These are phyloP conservation scores for Pseudomugil tenellus DNA, from an alignment of 2,797 vertebrate genomes.

Conservation along the genomic window DNA sequence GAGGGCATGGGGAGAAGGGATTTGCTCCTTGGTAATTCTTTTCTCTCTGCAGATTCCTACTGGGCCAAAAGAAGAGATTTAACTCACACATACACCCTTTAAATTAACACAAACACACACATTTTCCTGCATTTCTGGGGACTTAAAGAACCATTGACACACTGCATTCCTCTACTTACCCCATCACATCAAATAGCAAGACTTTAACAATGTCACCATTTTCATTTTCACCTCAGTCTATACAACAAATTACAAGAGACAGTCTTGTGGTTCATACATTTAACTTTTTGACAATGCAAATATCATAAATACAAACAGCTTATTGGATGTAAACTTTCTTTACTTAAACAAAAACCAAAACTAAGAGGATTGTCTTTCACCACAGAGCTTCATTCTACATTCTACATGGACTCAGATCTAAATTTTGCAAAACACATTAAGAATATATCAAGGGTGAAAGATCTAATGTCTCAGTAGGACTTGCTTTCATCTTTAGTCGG, in stretches of 20 bases:
- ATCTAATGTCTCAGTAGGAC: no score
- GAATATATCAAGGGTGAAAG: no score
- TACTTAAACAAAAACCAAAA: no score
- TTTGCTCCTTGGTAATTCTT: conserved; percentile 67
- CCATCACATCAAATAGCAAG: background rate
- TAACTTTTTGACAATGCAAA: background rate
- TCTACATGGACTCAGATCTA: no score
- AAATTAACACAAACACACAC: conserved; percentile 22
- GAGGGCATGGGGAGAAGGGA: conserved; percentile 68
- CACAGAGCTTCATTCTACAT: no score
- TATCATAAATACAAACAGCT: background rate
- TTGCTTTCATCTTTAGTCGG: no score
- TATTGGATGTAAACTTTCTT: no score
- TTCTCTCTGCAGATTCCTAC: conserved; percentile 57
- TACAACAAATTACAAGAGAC: background rate
- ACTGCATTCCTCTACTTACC: background rate
- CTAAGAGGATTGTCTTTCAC: no score
- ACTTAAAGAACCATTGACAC: background rate
- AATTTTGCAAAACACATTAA: no score
- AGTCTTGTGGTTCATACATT: background rate
- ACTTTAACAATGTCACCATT: background rate
- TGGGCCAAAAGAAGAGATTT: conserved; percentile 60
- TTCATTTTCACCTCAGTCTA: background rate
- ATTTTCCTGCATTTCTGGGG: background rate
- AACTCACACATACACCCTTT: conserved; percentile 39